Conservation (phyloP, 2,113 vertebrate species). For the Phyllostomus hastatus region DNA sequence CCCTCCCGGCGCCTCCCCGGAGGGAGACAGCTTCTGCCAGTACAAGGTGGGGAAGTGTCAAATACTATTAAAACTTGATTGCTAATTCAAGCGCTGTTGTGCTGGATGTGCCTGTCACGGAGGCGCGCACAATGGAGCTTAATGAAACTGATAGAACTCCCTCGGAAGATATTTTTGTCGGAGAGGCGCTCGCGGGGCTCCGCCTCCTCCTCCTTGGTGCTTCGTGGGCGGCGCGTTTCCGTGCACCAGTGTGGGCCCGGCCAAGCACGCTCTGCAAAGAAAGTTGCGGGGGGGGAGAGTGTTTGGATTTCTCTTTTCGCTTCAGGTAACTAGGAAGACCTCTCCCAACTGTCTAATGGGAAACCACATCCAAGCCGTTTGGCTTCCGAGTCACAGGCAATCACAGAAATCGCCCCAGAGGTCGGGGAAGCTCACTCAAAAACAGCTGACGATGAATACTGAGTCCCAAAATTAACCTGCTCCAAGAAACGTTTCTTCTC, state of each 20-base stretch:
- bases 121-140: constrained; percentile 62
- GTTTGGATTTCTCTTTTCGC: constrained; percentile 11
- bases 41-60: constrained; percentile 75
- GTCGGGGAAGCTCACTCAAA: constrained; percentile 1
- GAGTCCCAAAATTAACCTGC: constrained; percentile 31
- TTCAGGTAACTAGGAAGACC: constrained; percentile 49
- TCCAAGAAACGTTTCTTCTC: constrained; percentile 9
- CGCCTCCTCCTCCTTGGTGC: background rate
- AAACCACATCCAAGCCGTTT: constrained; percentile 53
- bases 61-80: constrained; percentile 79
- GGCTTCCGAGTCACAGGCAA: background rate
- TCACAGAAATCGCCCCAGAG: constrained; percentile 59
- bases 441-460: constrained; percentile 40
- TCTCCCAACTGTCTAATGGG: constrained; percentile 12
- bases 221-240: constrained; percentile 13
- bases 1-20: constrained; percentile 2
- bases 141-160: constrained; percentile 44
- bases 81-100: constrained; percentile 69
- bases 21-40: constrained; percentile 73
- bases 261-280: constrained; percentile 34
- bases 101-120: constrained; percentile 66
- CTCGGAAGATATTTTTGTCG: constrained; percentile 54
- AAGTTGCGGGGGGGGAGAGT: background rate
- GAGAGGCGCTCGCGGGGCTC: background rate
- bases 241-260: background rate